Conservation (phyloP, 1,140 invertebrate species). For the honey bee (Apis mellifera) region Amel_HAv3.1 CM009935.2:1817501-1818000, state of each 20-base stretch:
- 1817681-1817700: conserved; percentile 47
- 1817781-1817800: neutral
- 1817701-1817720: conserved; percentile 44
- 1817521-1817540: conserved; percentile 15
- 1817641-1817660: conserved; percentile 54
- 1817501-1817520: neutral
- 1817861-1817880: neutral
- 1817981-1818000: no score
- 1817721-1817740: conserved; percentile 38
- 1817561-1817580: conserved; percentile 3
- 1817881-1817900: neutral
- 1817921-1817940: no score
- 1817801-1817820: conserved; percentile 25
- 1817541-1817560: conserved; percentile 32
- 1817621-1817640: conserved; percentile 22
- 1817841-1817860: conserved; percentile 12
- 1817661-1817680: conserved; percentile 48
- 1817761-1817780: no score
- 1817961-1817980: no score
- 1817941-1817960: no score
- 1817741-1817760: no score
- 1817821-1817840: conserved; percentile 31
- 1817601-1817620: conserved; percentile 28
- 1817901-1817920: neutral
- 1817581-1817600: neutral